Percentiles rank a stretch among this genome's conserved stretches.
Evolutionary conservation across 2,113 vertebrate genomes (phyloP).

Genomic region (Dolichallabes microphthalmus): DNA sequence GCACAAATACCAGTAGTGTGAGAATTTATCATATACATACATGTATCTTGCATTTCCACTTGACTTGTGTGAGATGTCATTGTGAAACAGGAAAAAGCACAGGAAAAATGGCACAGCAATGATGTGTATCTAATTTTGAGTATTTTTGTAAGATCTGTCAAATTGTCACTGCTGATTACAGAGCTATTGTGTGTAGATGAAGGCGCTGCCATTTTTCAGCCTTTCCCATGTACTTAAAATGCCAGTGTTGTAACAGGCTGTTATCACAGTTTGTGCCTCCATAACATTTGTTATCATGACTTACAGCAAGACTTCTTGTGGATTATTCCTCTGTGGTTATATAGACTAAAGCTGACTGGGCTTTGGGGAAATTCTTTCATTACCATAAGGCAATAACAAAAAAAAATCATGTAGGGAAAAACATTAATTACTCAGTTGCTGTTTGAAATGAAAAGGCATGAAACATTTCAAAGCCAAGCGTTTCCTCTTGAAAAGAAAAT

Average conservation of each 20-base stretch:
- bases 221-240: slow-evolving; percentile 30
- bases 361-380: neutral
- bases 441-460: slow-evolving; percentile 5
- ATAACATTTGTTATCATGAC: slow-evolving; percentile 7
- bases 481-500: slow-evolving; percentile 16
- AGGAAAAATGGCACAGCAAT: neutral
- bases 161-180: slow-evolving; percentile 36
- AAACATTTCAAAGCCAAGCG: slow-evolving; percentile 8
- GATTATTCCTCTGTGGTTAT: neutral
- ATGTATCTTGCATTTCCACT: neutral
- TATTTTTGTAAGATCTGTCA: slow-evolving; percentile 43
- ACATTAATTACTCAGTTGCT: neutral
- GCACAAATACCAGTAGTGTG: too few relatives aligned
- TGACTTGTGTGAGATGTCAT: neutral
- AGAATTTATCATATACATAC: neutral
- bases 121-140: slow-evolving; percentile 14
- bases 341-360: neutral
- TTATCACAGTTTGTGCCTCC: slow-evolving; percentile 30
- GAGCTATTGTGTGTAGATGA: slow-evolving; percentile 44
- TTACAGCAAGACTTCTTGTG: neutral
- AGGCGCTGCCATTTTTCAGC: slow-evolving; percentile 38
- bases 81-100: neutral
- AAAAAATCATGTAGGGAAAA: neutral
- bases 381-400: neutral
- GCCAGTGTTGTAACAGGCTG: slow-evolving; percentile 22